Conservation (phyloP, 1,140 invertebrate species). For the Apis florea region DNA sequence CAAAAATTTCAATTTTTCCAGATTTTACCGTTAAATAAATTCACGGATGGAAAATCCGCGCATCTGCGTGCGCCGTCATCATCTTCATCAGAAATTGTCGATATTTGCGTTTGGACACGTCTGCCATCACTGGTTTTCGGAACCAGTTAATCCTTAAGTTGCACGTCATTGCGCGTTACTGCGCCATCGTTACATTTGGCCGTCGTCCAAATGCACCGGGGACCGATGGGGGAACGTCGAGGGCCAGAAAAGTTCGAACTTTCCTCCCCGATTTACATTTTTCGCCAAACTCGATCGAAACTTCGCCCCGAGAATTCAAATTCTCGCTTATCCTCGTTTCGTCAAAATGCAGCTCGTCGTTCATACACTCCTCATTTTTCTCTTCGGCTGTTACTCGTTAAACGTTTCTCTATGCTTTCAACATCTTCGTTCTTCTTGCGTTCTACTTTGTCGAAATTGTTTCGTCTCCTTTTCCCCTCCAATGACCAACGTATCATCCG, state of each 20-base stretch:
- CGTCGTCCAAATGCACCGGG: slow-evolving; percentile 35
- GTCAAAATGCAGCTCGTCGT: no score
- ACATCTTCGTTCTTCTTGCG: no score
- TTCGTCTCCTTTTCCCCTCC: no score
- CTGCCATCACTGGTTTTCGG: background rate
- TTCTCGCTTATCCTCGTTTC: background rate
- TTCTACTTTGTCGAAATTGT: no score
- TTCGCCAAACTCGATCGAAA: background rate
- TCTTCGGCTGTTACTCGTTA: background rate
- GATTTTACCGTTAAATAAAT: no score
- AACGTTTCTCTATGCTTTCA: no score
- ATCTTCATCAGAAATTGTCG: background rate
- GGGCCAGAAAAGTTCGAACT: slow-evolving; percentile 39
- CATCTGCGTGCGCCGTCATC: no score
- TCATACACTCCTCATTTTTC: background rate
- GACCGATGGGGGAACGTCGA: slow-evolving; percentile 9
- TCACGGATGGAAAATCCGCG: no score
- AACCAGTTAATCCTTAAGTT: slow-evolving; percentile 4
- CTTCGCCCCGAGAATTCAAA: background rate
- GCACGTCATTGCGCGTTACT: slow-evolving; percentile 46
- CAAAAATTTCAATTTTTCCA: no score
- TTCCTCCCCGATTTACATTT: slow-evolving; percentile 28
- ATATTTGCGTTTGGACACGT: background rate
- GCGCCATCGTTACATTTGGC: slow-evolving; percentile 42
- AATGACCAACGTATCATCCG: background rate